A percentile compares a stretch with the other conserved stretches of the same genome.
These are phyloP conservation scores for Eumaeus atala DNA, from an alignment of 1,140 invertebrate species.

Conservation along the genomic window DNA sequence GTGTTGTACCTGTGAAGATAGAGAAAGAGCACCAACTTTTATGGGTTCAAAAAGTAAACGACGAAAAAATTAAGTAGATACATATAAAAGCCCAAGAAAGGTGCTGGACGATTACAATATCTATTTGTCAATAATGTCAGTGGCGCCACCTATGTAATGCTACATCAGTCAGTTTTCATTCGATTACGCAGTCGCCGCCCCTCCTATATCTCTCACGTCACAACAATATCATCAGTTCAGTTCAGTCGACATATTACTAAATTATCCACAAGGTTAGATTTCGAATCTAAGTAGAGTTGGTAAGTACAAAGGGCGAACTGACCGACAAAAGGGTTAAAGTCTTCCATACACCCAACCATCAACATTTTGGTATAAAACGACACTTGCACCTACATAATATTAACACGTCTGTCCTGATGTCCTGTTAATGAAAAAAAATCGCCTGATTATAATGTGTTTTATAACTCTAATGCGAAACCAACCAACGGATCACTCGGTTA, in stretches of 20 bases:
- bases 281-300: not conserved
- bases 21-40: no score
- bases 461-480: not conserved
- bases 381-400: constrained; percentile 2
- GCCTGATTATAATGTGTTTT: not conserved
- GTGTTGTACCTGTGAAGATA: no score
- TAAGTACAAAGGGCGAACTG: not conserved
- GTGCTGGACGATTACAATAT: no score
- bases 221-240: not conserved
- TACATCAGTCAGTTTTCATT: no score
- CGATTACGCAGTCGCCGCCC: no score
- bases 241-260: not conserved
- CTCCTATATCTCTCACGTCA: no score
- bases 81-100: no score
- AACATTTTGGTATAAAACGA: constrained; percentile 16
- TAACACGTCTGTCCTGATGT: not conserved
- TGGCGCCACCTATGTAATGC: no score
- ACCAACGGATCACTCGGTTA: not conserved
- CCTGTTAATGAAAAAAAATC: not conserved
- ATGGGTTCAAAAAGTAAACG: no score
- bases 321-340: not conserved
- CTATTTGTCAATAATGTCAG: no score
- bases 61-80: no score
- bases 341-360: not conserved
- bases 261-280: not conserved